Evolutionary conservation across 2,888 invertebrate genomes (phyloP).

Genomic region (Epirrita christyi): DNA sequence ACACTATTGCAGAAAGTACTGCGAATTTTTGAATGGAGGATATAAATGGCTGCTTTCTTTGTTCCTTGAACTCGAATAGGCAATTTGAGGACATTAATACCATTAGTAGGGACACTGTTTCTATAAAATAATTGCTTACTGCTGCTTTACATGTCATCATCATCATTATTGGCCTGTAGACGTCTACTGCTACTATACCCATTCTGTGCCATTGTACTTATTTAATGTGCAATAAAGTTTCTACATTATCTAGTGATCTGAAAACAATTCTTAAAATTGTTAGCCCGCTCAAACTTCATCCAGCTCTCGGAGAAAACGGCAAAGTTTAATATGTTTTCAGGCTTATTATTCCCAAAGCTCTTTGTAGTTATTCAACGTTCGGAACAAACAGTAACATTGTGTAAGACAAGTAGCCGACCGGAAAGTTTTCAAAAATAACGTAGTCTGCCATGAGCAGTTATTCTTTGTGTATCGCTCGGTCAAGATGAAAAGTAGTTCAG

Average conservation of each 20-base stretch:
- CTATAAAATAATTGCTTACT: too few species aligned
- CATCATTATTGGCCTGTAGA: too few species aligned
- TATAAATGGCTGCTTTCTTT: conserved; percentile 12
- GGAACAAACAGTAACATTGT: conserved; percentile 35
- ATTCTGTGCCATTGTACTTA: too few species aligned
- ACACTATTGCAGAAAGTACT: conserved; percentile 16
- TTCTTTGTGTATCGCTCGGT: conserved; percentile 32
- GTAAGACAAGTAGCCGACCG: conserved; percentile 34
- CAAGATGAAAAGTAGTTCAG: conserved; percentile 32
- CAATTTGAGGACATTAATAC: background rate
- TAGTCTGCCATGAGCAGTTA: conserved; percentile 38
- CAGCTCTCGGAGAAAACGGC: conserved; percentile 21
- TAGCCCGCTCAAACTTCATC: conserved; percentile 23
- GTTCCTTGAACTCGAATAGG: background rate
- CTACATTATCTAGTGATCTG: conserved; percentile 17
- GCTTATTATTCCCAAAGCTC: conserved; percentile 32
- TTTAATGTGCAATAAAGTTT: too few species aligned
- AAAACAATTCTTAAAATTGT: conserved; percentile 25
- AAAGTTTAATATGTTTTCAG: conserved; percentile 34
- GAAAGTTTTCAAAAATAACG: conserved; percentile 39
- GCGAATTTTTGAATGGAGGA: conserved; percentile 20
- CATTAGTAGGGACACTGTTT: background rate
- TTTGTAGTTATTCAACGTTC: conserved; percentile 36
- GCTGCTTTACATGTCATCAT: too few species aligned
- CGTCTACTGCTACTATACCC: too few species aligned